A percentile compares a stretch with the other conserved stretches of the same genome.
Evolutionary conservation across 2,888 invertebrate genomes (phyloP).

Genomic region (Watsonalla binaria): DNA sequence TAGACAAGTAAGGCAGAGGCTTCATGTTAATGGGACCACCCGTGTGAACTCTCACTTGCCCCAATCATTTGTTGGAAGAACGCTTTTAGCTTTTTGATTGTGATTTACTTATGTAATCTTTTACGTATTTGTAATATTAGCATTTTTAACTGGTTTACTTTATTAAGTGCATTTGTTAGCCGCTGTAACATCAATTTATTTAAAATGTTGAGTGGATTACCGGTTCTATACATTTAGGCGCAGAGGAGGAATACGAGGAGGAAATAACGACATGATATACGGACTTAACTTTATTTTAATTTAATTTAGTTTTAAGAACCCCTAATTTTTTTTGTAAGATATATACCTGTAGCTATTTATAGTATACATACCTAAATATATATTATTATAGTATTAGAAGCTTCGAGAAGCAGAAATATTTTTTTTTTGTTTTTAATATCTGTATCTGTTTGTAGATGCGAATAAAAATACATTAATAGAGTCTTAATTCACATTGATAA

Average conservation of each 20-base stretch:
- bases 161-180: neutral
- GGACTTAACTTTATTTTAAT: no score
- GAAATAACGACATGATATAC: neutral
- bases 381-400: no score
- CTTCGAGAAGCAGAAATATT: no score
- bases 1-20: constrained; percentile 51
- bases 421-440: no score
- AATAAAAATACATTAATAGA: no score
- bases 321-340: no score
- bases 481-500: no score
- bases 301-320: no score
- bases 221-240: neutral
- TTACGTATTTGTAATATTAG: neutral
- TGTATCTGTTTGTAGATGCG: no score
- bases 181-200: neutral
- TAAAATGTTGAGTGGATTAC: neutral
- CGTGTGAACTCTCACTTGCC: constrained; percentile 36
- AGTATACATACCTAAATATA: no score
- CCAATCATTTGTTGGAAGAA: constrained; percentile 21
- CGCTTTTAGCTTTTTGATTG: neutral
- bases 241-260: neutral
- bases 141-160: neutral
- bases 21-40: constrained; percentile 63
- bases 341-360: no score
- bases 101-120: constrained; percentile 1